Conservation (phyloP, 2,888 invertebrate genomes). For the Synanthedon tipuliformis region DNA sequence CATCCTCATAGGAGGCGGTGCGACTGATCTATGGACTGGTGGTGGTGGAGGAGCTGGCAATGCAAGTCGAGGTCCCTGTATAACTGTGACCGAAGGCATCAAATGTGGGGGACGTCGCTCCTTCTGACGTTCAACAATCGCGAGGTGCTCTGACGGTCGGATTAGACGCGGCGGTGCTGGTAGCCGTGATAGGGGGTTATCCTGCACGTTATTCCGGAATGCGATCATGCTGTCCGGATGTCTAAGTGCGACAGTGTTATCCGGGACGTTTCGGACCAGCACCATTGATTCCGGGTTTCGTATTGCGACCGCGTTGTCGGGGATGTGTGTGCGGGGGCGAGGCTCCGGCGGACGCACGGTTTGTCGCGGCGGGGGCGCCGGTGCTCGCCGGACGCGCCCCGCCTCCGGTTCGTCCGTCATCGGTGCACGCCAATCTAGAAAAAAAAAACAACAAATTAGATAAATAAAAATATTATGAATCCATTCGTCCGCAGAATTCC, state of each 20-base stretch:
- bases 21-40: slow-evolving; percentile 39
- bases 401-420: slow-evolving; percentile 62
- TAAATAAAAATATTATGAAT: background rate
- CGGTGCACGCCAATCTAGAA: slow-evolving; percentile 64
- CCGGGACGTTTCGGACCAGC: slow-evolving; percentile 21
- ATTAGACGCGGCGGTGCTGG: slow-evolving; percentile 48
- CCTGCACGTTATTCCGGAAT: slow-evolving; percentile 3
- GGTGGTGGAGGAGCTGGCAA: slow-evolving; percentile 22
- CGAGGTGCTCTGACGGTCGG: slow-evolving; percentile 57
- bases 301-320: slow-evolving; percentile 4
- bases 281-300: slow-evolving; percentile 2
- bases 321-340: slow-evolving; percentile 5
- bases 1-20: slow-evolving; percentile 51
- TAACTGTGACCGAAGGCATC: slow-evolving; percentile 35
- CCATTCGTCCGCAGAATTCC: too few relatives aligned
- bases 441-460: slow-evolving; percentile 10
- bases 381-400: slow-evolving; percentile 49
- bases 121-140: slow-evolving; percentile 33
- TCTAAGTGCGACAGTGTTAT: slow-evolving; percentile 9
- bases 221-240: slow-evolving; percentile 1
- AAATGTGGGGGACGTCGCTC: slow-evolving; percentile 19
- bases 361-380: slow-evolving; percentile 38
- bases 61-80: slow-evolving; percentile 4
- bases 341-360: slow-evolving; percentile 34
- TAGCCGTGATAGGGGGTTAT: slow-evolving; percentile 7